These are phyloP conservation scores for Orycteropus afer DNA, from an alignment of 2,113 vertebrate genomes.

Conservation along the genomic window DNA sequence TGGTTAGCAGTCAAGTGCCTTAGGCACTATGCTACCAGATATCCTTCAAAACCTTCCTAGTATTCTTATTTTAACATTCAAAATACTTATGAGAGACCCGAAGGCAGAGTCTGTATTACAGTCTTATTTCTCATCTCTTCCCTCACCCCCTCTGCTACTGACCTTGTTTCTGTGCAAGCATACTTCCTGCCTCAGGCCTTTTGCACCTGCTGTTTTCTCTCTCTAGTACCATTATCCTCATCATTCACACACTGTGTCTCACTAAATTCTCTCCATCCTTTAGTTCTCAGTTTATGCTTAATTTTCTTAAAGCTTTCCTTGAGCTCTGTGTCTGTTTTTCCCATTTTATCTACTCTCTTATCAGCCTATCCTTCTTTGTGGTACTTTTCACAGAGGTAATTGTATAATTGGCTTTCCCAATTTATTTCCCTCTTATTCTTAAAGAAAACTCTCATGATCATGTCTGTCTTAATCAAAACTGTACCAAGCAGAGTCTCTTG, in stretches of 20 bases:
- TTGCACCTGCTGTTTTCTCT: background rate
- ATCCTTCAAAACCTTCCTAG: no score
- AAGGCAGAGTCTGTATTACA: background rate
- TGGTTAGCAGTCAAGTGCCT: no score
- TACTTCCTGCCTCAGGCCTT: background rate
- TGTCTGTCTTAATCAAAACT: background rate
- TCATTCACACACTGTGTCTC: background rate
- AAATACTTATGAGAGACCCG: background rate
- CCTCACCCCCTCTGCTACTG: background rate
- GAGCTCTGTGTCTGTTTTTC: background rate
- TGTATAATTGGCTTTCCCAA: background rate
- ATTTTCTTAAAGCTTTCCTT: background rate
- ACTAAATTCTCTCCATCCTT: background rate
- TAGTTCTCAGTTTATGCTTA: background rate
- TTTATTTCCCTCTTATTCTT: background rate
- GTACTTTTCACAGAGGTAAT: background rate
- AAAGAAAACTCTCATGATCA: background rate
- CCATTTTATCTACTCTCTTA: background rate
- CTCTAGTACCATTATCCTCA: background rate
- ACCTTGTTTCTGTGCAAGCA: background rate
- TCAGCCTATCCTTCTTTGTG: background rate
- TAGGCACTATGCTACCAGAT: no score
- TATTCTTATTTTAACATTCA: conserved; percentile 1
- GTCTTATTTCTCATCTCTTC: background rate
- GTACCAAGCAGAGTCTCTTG: background rate